These are phyloP conservation scores for Eulimnadia texana DNA, from an alignment of 1,140 invertebrate genomes.

Conservation along the genomic window DNA sequence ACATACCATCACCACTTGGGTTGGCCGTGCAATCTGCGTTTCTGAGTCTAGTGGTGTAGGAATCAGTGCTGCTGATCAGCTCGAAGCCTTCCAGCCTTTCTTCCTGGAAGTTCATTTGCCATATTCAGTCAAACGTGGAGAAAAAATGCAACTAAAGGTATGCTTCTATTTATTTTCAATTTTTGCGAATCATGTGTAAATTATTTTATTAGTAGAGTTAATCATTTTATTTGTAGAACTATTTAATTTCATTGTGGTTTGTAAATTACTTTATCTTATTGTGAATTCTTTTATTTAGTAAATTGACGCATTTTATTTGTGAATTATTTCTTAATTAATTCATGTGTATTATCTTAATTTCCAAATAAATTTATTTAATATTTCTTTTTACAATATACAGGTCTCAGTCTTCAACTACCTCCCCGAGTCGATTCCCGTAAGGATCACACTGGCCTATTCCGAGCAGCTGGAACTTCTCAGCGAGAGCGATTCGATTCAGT, in stretches of 20 bases:
- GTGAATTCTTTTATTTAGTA: too few species aligned
- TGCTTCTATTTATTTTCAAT: too few species aligned
- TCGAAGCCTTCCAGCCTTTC: constrained; percentile 54
- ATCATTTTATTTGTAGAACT: too few species aligned
- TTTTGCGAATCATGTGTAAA: constrained; percentile 54
- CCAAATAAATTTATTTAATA: too few species aligned
- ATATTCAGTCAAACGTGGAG: constrained; percentile 50
- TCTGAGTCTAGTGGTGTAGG: constrained; percentile 45
- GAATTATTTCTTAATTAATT: too few species aligned
- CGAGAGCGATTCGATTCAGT: not conserved
- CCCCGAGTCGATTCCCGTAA: constrained; percentile 29
- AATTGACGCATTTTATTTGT: too few species aligned
- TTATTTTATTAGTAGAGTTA: constrained; percentile 41
- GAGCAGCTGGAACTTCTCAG: constrained; percentile 32
- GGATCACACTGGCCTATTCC: constrained; percentile 33
- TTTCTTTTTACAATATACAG: too few species aligned
- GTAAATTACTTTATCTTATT: too few species aligned
- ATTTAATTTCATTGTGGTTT: too few species aligned
- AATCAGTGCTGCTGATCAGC: constrained; percentile 36
- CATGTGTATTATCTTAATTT: too few species aligned
- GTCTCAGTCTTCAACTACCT: constrained; percentile 13
- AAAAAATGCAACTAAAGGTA: constrained; percentile 48
- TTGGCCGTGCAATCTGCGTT: constrained; percentile 50
- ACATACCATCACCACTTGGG: constrained; percentile 59
- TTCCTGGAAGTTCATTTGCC: constrained; percentile 54